Percentiles rank a stretch among this genome's conserved stretches.
Evolutionary conservation across 2,113 vertebrate species (phyloP).

Genomic region (Numida meleagris): DNA sequence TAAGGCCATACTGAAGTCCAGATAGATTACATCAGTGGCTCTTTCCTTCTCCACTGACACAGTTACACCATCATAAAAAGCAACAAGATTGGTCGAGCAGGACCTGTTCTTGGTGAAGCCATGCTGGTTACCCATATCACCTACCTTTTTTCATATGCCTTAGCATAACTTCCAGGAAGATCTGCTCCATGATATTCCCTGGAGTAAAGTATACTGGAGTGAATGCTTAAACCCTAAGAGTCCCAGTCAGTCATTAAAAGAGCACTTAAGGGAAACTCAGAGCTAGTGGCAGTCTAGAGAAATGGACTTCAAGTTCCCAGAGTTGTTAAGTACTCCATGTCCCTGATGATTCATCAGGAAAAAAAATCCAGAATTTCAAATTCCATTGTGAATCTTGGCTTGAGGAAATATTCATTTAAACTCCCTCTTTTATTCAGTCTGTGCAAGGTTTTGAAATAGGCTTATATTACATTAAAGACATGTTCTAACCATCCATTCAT

Average conservation of each 20-base stretch:
- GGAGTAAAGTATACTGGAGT: not conserved
- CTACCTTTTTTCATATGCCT: no score
- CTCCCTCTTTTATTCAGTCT: not conserved
- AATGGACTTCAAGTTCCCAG: not conserved
- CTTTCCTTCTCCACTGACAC: no score
- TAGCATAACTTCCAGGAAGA: no score
- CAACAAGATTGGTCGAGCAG: no score
- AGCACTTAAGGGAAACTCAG: not conserved
- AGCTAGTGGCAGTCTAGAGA: not conserved
- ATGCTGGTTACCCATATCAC: no score
- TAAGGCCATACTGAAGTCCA: no score
- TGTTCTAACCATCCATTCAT: not conserved
- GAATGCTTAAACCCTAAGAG: not conserved
- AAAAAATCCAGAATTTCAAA: not conserved
- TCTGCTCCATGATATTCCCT: no score
- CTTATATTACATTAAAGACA: not conserved
- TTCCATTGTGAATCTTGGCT: not conserved
- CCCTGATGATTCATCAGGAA: not conserved
- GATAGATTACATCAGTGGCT: no score
- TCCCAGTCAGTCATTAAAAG: not conserved
- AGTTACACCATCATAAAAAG: no score
- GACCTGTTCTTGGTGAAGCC: no score
- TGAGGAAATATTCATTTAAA: not conserved
- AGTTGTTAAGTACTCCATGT: not conserved
- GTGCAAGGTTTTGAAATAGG: not conserved